A percentile compares a stretch with the other conserved stretches of the same genome.
Evolutionary conservation across 2,797 vertebrate species (phyloP).

Genomic region (Oophaga sylvatica): DNA sequence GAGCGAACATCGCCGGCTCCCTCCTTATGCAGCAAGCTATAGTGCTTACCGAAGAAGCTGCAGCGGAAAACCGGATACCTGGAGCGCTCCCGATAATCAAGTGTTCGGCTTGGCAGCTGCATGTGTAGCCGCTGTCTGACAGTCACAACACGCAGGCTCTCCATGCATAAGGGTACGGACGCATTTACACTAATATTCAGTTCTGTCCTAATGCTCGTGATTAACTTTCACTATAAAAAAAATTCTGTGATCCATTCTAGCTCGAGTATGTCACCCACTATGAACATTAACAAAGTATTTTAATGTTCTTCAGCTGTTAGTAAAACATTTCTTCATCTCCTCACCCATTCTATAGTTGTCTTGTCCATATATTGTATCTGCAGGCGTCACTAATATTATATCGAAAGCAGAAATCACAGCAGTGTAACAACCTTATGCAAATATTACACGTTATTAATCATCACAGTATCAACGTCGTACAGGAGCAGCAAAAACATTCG

Average conservation of each 20-base stretch:
- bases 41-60: no score
- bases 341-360: background rate
- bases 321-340: background rate
- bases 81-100: no score
- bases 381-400: background rate
- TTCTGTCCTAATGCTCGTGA: background rate
- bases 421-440: slow-evolving; percentile 41
- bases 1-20: no score
- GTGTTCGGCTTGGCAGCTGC: no score
- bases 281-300: slow-evolving; percentile 9
- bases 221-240: slow-evolving; percentile 8
- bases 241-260: background rate
- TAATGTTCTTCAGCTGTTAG: slow-evolving; percentile 25
- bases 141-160: no score
- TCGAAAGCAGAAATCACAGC: slow-evolving; percentile 21
- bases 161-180: background rate
- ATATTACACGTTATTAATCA: slow-evolving; percentile 37
- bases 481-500: background rate
- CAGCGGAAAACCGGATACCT: no score
- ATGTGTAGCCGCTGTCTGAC: no score
- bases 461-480: slow-evolving; percentile 12
- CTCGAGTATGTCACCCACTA: background rate
- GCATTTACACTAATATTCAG: background rate
- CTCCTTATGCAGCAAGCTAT: no score
- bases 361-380: slow-evolving; percentile 7